Evolutionary conservation across 1,140 invertebrate genomes (phyloP).

Genomic region (Harpegnathos saltator): DNA sequence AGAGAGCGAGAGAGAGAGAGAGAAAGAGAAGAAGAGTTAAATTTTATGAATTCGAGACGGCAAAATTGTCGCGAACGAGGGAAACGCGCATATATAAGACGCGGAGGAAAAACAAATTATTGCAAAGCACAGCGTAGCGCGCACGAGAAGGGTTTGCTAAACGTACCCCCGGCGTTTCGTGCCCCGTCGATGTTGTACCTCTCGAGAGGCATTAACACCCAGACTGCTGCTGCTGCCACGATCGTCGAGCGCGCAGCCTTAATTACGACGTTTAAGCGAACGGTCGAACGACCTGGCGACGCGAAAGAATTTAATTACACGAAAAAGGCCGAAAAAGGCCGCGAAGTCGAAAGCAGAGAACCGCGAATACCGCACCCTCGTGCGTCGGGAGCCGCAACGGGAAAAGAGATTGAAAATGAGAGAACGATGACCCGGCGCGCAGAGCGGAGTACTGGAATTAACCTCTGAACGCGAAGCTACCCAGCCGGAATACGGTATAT

Average conservation of each 20-base stretch:
- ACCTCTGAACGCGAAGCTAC: conserved; percentile 36
- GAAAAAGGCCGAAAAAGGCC: conserved; percentile 60
- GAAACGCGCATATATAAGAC: too few species aligned
- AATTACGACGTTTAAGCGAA: conserved; percentile 72
- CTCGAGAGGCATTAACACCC: conserved; percentile 46
- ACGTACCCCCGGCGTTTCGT: background rate
- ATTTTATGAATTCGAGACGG: too few species aligned
- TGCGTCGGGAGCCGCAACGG: background rate
- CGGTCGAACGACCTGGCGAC: conserved; percentile 72
- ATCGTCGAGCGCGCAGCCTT: conserved; percentile 65
- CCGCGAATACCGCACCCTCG: conserved; percentile 19
- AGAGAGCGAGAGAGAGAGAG: too few species aligned
- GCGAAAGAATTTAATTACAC: conserved; percentile 77
- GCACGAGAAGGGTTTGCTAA: background rate
- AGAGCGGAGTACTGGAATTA: conserved; percentile 55
- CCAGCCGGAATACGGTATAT: background rate
- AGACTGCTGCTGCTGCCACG: background rate
- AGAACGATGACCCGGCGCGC: conserved; percentile 37
- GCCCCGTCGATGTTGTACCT: background rate
- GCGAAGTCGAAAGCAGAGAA: conserved; percentile 65
- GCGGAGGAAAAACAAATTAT: conserved; percentile 18
- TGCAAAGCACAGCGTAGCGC: background rate
- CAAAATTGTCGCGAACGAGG: too few species aligned
- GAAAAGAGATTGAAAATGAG: conserved; percentile 63
- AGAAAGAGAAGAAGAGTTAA: too few species aligned